phyloP scores from a whole-genome alignment of 1,140 invertebrate species.

The Telenomus remus region DNA sequence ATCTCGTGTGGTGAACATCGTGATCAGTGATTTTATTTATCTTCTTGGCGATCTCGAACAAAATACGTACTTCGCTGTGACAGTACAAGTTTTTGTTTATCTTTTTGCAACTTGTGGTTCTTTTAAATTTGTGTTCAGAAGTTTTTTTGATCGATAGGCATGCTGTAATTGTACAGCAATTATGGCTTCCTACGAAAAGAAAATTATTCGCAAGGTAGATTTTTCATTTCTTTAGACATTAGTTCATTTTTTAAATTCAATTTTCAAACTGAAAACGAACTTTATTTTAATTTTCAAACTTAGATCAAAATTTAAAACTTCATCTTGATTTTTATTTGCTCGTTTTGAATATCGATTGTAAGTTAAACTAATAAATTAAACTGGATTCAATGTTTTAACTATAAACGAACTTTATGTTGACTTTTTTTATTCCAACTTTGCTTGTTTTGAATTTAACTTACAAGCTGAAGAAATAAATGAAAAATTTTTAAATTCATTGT shows the following conservation, averaged over 20 bases:
- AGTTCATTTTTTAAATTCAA: too few relatives aligned
- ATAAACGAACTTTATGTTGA: too few relatives aligned
- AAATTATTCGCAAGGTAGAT: conserved; percentile 37
- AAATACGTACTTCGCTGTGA: neutral
- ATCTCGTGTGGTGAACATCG: conserved; percentile 54
- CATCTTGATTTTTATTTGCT: neutral
- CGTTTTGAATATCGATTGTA: too few relatives aligned
- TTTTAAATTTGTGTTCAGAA: too few relatives aligned
- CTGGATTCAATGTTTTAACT: neutral
- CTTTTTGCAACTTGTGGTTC: neutral
- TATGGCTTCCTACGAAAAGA: conserved; percentile 40
- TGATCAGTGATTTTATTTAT: conserved; percentile 1
- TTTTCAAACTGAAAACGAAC: too few relatives aligned
- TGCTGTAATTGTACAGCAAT: conserved; percentile 16
- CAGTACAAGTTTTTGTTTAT: neutral
- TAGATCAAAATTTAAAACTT: too few relatives aligned
- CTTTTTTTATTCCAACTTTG: neutral
- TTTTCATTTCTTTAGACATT: neutral
- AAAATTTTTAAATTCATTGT: too few relatives aligned
- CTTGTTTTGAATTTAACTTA: too few relatives aligned
- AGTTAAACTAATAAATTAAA: neutral
- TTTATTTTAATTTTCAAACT: too few relatives aligned
- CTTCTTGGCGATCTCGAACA: neutral
- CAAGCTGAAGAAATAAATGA: too few relatives aligned
- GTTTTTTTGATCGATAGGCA: neutral